These are phyloP conservation scores for Ploceus nigricollis DNA, from an alignment of 2,113 vertebrate genomes.

Conservation along the genomic window DNA sequence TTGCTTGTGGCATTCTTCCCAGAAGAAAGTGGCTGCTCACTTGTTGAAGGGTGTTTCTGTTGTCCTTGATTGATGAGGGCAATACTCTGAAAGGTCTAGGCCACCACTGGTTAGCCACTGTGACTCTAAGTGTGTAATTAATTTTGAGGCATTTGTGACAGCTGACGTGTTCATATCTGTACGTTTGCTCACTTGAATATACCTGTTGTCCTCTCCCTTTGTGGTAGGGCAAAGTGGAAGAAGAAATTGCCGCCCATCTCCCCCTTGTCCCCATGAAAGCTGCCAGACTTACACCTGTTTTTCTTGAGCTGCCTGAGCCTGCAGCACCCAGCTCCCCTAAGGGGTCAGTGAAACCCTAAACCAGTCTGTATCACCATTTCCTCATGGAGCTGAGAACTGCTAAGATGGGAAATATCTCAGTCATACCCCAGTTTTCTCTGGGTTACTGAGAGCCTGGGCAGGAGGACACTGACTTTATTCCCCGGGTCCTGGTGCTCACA, in stretches of 20 bases:
- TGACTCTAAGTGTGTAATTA: neutral
- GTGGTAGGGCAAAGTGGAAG: neutral
- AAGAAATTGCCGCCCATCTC: accelerated
- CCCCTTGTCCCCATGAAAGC: neutral
- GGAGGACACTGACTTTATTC: neutral
- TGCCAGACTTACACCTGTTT: neutral
- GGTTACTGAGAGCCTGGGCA: neutral
- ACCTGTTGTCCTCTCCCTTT: neutral
- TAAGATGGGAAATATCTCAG: neutral
- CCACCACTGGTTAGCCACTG: neutral
- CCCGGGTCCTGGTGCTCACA: neutral
- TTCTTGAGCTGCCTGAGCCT: neutral
- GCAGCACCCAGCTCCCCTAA: neutral
- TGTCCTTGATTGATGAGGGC: neutral
- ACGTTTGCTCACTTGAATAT: neutral
- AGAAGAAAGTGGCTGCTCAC: neutral
- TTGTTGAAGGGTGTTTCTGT: neutral
- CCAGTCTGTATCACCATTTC: neutral
- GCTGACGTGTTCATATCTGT: neutral
- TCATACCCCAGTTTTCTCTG: neutral
- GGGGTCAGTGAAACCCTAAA: neutral
- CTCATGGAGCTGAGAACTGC: neutral
- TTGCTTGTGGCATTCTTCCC: neutral
- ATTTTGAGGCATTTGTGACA: neutral
- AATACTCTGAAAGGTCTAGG: neutral